Evolutionary conservation across 2,113 vertebrate species (phyloP), one percentile per base, ranked within the genome.

Genomic region (Seriola dumerili): DNA sequence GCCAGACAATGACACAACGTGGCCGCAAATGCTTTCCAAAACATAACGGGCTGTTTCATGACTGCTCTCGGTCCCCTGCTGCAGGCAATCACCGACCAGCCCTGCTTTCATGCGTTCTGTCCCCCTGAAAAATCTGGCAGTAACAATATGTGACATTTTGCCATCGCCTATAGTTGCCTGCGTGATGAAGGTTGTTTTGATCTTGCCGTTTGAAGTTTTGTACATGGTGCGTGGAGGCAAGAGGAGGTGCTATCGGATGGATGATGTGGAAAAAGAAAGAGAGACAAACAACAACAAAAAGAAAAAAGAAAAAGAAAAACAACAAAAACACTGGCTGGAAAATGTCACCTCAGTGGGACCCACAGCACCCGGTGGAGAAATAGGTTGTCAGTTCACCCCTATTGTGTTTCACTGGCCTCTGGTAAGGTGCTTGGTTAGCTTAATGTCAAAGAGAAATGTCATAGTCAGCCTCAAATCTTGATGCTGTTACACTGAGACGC

Each of bases 141-240:
- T 77, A 78, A 89, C 75, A 66, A 84, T 59, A 76, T 71, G 68
- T 88, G 87, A 89, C 89, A 86, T 90, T 91, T 91, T 88, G 50
- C 72, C 67, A 7, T 87, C 23, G 66, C 75, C 73, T 38, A 19
- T 52, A 81, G 77, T 76, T 19, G 69, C 52, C 78, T 3, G 76
- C 55, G 55, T 84, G 80, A 88, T 89, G 68, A 91, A 90, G 83
- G 82, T 79, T 89, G 89, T 84, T 89, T 90, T 94, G 89, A 92
- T 90, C 89, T 89, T 83, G 84, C 80, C 55, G 29, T 92, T 90
- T 91, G 88, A 81, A 85, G 75, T 76, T 78, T 82, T 58, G 48
- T 72, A 80, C 77, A 38, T 40, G 69, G 65, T 23, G 63, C 12
- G 69, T 54, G 61, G 50, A 59, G 63, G 38, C 32, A 44, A 69